phyloP scores from a whole-genome alignment of 2,888 invertebrate species.

The Eupithecia vulgata region DNA sequence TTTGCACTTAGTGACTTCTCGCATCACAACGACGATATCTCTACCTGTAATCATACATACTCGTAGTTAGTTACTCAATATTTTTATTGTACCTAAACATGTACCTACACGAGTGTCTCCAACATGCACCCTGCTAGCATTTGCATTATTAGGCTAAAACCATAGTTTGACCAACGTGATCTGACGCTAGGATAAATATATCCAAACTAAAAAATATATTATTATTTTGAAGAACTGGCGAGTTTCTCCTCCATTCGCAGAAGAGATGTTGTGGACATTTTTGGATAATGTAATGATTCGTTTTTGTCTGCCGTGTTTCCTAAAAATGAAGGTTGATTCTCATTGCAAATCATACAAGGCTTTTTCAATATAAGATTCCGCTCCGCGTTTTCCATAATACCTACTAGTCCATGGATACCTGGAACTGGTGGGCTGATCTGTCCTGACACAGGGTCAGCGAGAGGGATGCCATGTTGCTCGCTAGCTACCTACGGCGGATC shows the following conservation, averaged over 20 bases:
- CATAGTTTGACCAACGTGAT: too few species aligned
- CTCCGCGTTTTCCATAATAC: slow-evolving; percentile 25
- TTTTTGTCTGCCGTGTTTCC: slow-evolving; percentile 15
- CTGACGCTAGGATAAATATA: too few species aligned
- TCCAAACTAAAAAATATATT: too few species aligned
- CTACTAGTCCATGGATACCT: slow-evolving; percentile 23
- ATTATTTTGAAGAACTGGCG: too few species aligned
- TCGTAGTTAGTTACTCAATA: too few species aligned
- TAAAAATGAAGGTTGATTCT: slow-evolving; percentile 29
- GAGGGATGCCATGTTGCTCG: slow-evolving; percentile 12
- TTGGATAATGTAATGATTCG: slow-evolving; percentile 13
- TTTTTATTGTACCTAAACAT: too few species aligned
- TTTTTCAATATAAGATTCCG: slow-evolving; percentile 33
- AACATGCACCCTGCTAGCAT: too few species aligned
- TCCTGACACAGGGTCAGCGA: slow-evolving; percentile 9
- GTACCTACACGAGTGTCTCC: too few species aligned
- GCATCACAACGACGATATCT: neutral
- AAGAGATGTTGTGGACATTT: neutral
- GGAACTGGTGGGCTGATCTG: slow-evolving; percentile 13
- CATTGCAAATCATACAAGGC: slow-evolving; percentile 26
- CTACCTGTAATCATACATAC: too few species aligned
- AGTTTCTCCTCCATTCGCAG: too few species aligned
- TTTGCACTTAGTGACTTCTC: too few species aligned
- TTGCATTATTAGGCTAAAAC: too few species aligned
- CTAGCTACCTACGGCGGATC: slow-evolving; percentile 19